phyloP scores from a whole-genome alignment of 2,113 vertebrate genomes.

The Falcunculus frontatus region DNA sequence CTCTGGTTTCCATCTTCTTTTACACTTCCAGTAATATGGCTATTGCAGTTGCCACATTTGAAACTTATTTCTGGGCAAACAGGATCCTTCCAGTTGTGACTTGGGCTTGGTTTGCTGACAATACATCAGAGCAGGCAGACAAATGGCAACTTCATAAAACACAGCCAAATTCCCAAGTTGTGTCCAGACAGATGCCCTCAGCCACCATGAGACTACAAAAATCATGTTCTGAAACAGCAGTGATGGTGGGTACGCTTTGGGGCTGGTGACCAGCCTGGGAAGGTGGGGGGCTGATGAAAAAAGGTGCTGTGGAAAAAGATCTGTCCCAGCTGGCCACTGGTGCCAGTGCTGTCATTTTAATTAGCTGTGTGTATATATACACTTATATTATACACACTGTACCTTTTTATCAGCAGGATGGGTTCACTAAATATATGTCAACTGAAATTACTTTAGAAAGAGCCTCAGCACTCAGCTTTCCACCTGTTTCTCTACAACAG shows the following conservation, averaged over 20 bases:
- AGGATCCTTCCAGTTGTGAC: background rate
- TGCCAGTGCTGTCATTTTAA: background rate
- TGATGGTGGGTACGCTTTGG: background rate
- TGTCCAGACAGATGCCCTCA: background rate
- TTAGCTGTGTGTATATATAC: background rate
- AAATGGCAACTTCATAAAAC: background rate
- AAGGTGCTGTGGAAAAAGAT: background rate
- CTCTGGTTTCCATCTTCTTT: background rate
- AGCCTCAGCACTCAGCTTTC: slow-evolving; percentile 1
- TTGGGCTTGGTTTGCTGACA: background rate
- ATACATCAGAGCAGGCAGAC: background rate
- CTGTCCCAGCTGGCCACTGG: background rate
- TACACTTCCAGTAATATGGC: background rate
- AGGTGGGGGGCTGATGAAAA: background rate
- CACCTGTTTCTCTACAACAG: slow-evolving; percentile 42
- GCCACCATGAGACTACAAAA: background rate
- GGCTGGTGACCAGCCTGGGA: background rate
- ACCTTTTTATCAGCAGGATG: slow-evolving; percentile 30
- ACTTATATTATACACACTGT: background rate
- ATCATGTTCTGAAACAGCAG: background rate
- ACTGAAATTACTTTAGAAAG: slow-evolving; percentile 38
- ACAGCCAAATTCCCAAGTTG: background rate
- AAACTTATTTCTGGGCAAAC: background rate
- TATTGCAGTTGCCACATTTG: background rate
- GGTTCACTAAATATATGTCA: slow-evolving; percentile 37